Conservation (phyloP, 2,888 invertebrate genomes). For the Lacanobia wlatinum region DNA sequence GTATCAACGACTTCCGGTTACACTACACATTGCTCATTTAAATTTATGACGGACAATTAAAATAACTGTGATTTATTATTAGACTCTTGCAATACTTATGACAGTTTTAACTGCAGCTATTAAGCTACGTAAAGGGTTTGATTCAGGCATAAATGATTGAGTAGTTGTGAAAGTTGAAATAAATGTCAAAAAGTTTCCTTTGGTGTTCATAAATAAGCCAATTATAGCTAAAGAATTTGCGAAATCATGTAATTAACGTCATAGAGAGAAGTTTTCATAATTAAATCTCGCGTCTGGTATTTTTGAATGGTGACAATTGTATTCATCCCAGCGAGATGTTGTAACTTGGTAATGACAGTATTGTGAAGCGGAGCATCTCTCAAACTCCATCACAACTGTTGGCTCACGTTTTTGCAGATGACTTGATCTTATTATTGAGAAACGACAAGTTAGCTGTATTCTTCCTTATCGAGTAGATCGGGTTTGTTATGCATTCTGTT, state of each 20-base stretch:
- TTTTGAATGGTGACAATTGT: conserved; percentile 69
- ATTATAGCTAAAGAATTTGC: conserved; percentile 14
- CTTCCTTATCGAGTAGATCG: conserved; percentile 85
- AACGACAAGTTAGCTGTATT: conserved; percentile 80
- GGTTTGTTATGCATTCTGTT: conserved; percentile 85
- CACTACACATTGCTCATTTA: conserved; percentile 40
- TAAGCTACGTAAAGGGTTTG: conserved; percentile 16
- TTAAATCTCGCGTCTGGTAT: conserved; percentile 62
- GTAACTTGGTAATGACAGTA: conserved; percentile 85
- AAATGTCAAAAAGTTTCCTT: conserved; percentile 26
- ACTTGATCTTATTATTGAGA: conserved; percentile 86
- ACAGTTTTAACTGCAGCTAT: conserved; percentile 33
- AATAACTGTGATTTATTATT: conserved; percentile 44
- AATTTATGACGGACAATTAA: conserved; percentile 43
- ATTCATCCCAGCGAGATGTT: conserved; percentile 71
- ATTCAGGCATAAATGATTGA: conserved; percentile 17
- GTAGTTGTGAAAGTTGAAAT: conserved; percentile 25
- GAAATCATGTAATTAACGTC: conserved; percentile 39
- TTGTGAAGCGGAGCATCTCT: conserved; percentile 82
- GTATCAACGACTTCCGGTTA: conserved; percentile 29
- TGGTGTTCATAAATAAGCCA: conserved; percentile 6
- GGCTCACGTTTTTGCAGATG: conserved; percentile 88
- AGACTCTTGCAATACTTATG: conserved; percentile 23
- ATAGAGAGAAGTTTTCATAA: conserved; percentile 54
- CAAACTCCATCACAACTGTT: conserved; percentile 80